Percentiles rank a stretch among this genome's conserved stretches.
These are phyloP conservation scores for Theropithecus gelada DNA, from an alignment of 2,113 vertebrate species.

Conservation along the genomic window DNA sequence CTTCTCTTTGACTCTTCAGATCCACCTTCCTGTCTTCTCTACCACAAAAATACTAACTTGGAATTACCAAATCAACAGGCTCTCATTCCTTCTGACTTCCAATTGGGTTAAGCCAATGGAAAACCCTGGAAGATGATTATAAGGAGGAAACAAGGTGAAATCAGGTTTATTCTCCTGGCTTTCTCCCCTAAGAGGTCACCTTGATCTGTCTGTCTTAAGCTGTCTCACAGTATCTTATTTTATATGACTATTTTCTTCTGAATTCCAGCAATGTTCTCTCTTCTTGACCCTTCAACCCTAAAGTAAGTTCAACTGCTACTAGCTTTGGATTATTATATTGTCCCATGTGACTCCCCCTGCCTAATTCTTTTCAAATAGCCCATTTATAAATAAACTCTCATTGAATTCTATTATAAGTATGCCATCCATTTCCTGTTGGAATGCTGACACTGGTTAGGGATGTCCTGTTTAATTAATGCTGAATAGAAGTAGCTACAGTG, in stretches of 20 bases:
- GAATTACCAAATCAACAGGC: not conserved
- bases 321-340: not conserved
- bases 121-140: not conserved
- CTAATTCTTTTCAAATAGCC: not conserved
- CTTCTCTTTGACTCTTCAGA: not conserved
- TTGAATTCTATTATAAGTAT: not conserved
- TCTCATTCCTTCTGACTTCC: not conserved
- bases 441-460: not conserved
- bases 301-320: not conserved
- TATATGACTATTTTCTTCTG: not conserved
- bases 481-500: not conserved
- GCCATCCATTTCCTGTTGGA: not conserved
- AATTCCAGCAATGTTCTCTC: not conserved
- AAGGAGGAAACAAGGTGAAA: not conserved
- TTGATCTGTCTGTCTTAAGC: not conserved
- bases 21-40: not conserved
- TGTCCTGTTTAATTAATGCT: not conserved
- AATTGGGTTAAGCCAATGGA: not conserved
- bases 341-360: not conserved
- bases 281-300: not conserved
- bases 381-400: not conserved
- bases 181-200: not conserved
- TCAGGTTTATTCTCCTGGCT: not conserved
- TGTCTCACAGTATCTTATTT: not conserved
- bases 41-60: not conserved